Conservation (phyloP, 64 coral and sea anemone genomes). For the Porites lutea region DNA sequence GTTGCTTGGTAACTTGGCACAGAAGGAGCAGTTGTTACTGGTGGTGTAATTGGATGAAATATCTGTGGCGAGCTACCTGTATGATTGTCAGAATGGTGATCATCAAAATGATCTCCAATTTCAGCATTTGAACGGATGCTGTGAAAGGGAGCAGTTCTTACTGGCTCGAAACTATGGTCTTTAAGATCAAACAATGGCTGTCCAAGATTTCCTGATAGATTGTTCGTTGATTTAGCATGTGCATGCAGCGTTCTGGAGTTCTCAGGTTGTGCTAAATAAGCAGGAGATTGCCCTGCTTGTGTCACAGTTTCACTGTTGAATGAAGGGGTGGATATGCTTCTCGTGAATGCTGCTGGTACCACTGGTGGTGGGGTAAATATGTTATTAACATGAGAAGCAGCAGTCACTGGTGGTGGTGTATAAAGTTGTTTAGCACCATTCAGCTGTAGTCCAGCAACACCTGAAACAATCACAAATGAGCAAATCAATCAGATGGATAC, state of each 20-base stretch:
- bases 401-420: slow-evolving; percentile 21
- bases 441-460: slow-evolving; percentile 23
- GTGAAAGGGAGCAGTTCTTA: slow-evolving; percentile 64
- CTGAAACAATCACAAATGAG: not conserved
- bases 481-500: too few species aligned
- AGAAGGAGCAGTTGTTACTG: slow-evolving; percentile 3
- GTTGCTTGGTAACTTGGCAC: slow-evolving; percentile 21
- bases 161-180: slow-evolving; percentile 87
- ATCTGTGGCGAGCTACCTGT: slow-evolving; percentile 33
- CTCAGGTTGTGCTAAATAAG: not conserved
- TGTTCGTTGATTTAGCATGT: slow-evolving; percentile 19
- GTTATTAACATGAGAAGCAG: not conserved
- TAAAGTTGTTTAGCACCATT: slow-evolving; percentile 29
- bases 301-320: slow-evolving; percentile 4
- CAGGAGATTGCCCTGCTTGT: not conserved
- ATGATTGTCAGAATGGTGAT: slow-evolving; percentile 14
- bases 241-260: not conserved
- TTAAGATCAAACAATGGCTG: slow-evolving; percentile 85
- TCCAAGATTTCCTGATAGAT: slow-evolving; percentile 69
- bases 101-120: slow-evolving; percentile 81
- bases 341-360: slow-evolving; percentile 1
- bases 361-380: not conserved
- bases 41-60: slow-evolving; percentile 65
- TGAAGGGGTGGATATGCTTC: slow-evolving; percentile 31
- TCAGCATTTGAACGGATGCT: slow-evolving; percentile 88